phyloP scores from a whole-genome alignment of 2,113 vertebrate species.

The Lophius piscatorius region DNA sequence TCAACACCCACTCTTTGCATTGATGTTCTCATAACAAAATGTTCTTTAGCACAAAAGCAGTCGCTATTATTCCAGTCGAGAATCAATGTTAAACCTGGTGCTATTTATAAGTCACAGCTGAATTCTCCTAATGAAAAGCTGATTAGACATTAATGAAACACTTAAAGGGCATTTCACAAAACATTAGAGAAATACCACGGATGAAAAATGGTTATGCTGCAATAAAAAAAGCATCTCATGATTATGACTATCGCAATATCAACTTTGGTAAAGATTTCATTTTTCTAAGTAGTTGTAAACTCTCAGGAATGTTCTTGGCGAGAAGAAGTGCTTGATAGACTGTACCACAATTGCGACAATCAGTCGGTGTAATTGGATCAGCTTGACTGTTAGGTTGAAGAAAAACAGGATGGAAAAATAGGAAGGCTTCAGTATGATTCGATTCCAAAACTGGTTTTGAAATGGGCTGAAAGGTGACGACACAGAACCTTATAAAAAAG shows the following conservation, averaged over 20 bases:
- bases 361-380: too few relatives aligned
- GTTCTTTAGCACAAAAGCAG: constrained; percentile 43
- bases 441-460: too few relatives aligned
- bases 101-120: constrained; percentile 44
- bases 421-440: too few relatives aligned
- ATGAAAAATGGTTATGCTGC: constrained; percentile 17
- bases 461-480: too few relatives aligned
- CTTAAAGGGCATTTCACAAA: constrained; percentile 47
- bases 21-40: constrained; percentile 60
- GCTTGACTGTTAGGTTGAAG: too few relatives aligned
- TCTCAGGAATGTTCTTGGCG: too few relatives aligned
- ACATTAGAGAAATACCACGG: constrained; percentile 47
- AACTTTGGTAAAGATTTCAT: background rate
- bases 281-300: constrained; percentile 3
- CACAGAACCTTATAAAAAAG: too few relatives aligned
- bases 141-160: constrained; percentile 64
- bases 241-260: constrained; percentile 21
- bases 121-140: constrained; percentile 62
- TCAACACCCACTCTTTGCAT: constrained; percentile 62
- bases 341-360: too few relatives aligned
- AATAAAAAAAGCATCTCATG: constrained; percentile 32
- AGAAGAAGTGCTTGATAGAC: too few relatives aligned
- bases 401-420: too few relatives aligned
- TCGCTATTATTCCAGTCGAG: constrained; percentile 20
- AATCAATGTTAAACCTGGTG: constrained; percentile 30